Base-by-base conservation (phyloP, 2,888 invertebrate genomes). In the Eilema depressum region DNA sequence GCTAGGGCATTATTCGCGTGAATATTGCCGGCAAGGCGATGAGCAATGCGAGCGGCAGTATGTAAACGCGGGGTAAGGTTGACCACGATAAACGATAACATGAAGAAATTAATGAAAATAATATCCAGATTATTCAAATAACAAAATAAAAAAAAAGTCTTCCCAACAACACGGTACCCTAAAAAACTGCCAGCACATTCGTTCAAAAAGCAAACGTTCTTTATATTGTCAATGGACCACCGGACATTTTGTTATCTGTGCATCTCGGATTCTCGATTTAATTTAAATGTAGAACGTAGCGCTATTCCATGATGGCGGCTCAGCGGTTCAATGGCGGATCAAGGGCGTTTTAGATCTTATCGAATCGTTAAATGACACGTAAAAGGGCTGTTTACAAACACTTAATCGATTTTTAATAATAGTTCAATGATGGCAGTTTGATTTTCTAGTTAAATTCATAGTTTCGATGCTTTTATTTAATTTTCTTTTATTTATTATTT, bases 241-340 rank as follows among this genome's bases (percentile, higher is more conserved):
- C 89, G 91, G 91, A 91, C 92, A 92, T 91, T 92, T 92, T 90
- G 88, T 91, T 91, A 93, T 93, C 93, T 72, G 74, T 82, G 85
- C 84, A 86, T 86, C 87, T 89, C 86, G 83, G 86, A 84, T 85
- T 86, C 87, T 89, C 86, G 82, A 86, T 85, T 85, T 90, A 91
- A 93, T 92, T 89, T 72, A 72, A 72, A 72, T 66, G 57, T 69
- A 88, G 91, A 89, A 88, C 87, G 90, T 90, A 87, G 88, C 86
- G 88, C 85, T 84, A 84, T 86, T 86, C 59, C 66, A 69, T 83
- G 25, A 66, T 66, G 63, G 53, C 62, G 56, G 71, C 67, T 71
- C 53, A 56, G 33, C 47, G 68, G 63, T 66, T 75, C 71, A 66
- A 78, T 69, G 70, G 71, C 59, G 63, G 33, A 28, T 83, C 83